Percentiles rank a stretch among this genome's conserved stretches.
phyloP scores from a whole-genome alignment of 2,797 vertebrate genomes.

The Pseudopleuronectes americanus region DNA sequence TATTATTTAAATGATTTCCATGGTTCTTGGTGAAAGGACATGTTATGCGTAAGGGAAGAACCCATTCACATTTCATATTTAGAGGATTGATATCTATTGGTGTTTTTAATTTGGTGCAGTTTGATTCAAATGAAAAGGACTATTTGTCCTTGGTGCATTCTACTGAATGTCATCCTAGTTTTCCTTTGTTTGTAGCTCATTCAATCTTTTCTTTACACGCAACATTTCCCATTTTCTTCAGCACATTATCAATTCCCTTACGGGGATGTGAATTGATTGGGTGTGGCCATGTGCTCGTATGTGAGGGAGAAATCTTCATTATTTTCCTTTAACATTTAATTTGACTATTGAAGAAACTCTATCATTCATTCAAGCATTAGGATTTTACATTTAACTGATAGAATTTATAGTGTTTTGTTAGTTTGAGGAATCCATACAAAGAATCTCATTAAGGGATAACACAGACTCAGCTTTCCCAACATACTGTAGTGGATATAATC shows the following conservation, averaged over 20 bases:
- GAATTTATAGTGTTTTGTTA: neutral
- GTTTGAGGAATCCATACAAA: neutral
- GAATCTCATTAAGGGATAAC: neutral
- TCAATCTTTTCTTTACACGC: neutral
- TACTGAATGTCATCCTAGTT: no score
- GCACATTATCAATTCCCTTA: neutral
- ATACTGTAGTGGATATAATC: neutral
- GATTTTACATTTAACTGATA: neutral
- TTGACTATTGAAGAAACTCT: neutral
- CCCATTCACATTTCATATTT: no score
- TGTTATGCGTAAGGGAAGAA: no score
- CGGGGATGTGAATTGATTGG: neutral
- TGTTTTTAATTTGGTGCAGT: no score
- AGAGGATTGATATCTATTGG: no score
- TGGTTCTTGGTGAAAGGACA: no score
- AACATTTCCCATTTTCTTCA: neutral
- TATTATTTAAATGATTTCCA: neutral
- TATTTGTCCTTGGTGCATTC: no score
- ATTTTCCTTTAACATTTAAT: neutral
- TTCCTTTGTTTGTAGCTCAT: neutral
- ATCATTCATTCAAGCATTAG: neutral
- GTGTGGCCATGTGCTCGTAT: no score
- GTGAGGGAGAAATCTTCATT: neutral
- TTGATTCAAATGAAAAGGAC: no score
- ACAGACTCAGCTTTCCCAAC: neutral